Base-by-base conservation (phyloP, 2,113 vertebrate genomes). In the Clarias gariepinus region DNA sequence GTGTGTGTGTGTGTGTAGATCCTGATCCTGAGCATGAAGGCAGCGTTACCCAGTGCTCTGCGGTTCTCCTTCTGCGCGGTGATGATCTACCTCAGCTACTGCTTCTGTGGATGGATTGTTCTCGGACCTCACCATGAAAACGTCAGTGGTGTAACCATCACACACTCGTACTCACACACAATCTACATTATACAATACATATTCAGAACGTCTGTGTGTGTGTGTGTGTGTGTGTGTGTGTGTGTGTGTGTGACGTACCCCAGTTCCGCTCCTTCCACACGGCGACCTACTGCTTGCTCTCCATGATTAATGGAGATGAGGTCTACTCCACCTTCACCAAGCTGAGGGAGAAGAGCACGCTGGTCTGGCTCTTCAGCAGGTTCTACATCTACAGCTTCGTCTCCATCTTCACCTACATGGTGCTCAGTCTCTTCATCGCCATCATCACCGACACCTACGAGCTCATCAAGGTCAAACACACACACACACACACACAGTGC, bases 31-130 rank as follows among this genome's bases (percentile, higher is more conserved):
- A 98, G 97, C 0, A 93, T 99, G 53, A 95, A 96, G 90, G 97
- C 96, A 0, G 97, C 97, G 0, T 93, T 98, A 66, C 98, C 98
- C 57, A 98, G 94, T 0, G 97, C 98, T 33, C 94, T 99, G 81
- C 95, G 97, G 23, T 99, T 99, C 93, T 97, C 95, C 90, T 96
- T 96, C 52, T 99, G 98, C n/a, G 97, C 96, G 0, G 95, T 96
- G 71, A 97, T 99, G 96, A 99, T 99, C 92, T 99, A 98, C 90
- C 91, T 99, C 28, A 96, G 98, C 41, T 99, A 99, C 60, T 98
- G 98, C 88, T 99, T 99, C 95, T 98, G 98, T 87, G 98, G 98
- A 4, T 99, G 98, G 97, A 98, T 98, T 57, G 97, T 99, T 2
- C 93, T 99, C 30, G 98, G 98, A 3, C 98, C 98, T 10, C 97